These are phyloP conservation scores for Glareola pratincola DNA, from an alignment of 2,113 vertebrate genomes.

Conservation along the genomic window DNA sequence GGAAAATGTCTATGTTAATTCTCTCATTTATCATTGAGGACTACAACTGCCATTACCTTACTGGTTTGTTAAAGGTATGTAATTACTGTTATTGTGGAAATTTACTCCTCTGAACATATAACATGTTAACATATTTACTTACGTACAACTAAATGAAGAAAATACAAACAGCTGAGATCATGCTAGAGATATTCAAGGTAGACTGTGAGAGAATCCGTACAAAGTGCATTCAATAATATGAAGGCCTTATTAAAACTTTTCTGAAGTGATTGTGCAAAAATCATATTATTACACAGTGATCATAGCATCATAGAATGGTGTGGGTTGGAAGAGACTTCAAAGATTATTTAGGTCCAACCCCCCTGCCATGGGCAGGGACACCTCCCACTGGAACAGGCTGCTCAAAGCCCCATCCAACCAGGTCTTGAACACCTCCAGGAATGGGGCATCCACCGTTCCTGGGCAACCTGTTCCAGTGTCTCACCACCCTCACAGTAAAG, in stretches of 20 bases:
- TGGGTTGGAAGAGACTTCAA: background rate
- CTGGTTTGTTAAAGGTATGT: background rate
- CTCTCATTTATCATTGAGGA: constrained; percentile 8
- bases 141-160: background rate
- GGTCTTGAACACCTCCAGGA: background rate
- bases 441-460: background rate
- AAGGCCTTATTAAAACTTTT: background rate
- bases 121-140: background rate
- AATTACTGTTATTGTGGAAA: background rate
- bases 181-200: background rate
- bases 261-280: background rate
- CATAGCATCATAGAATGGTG: background rate
- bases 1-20: background rate
- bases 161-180: background rate
- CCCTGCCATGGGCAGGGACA: background rate
- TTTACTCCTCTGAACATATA: background rate
- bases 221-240: background rate
- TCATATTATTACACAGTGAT: background rate
- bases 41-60: background rate
- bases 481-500: background rate
- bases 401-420: too few species aligned
- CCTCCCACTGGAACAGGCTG: background rate
- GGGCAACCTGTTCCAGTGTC: background rate
- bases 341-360: background rate
- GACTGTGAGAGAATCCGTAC: background rate